These are phyloP conservation scores for Pteronotus mesoamericanus DNA, from an alignment of 2,797 vertebrate genomes.

Conservation along the genomic window DNA sequence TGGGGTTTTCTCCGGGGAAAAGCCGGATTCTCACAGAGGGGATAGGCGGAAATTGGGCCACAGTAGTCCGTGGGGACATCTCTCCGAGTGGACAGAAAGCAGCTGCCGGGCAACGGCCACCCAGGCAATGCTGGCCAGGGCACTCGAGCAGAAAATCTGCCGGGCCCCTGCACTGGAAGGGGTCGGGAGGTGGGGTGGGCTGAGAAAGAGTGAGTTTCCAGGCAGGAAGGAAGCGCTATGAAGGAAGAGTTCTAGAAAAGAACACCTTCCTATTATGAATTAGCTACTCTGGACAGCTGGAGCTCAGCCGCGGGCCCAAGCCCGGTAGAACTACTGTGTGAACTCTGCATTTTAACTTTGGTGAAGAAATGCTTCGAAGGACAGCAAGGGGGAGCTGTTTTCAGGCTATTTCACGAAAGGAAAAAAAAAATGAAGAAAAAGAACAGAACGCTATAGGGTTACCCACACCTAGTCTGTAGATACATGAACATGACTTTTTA, in stretches of 20 bases:
- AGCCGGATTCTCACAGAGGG: background rate
- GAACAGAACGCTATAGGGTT: background rate
- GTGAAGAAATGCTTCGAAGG: background rate
- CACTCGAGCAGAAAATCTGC: background rate
- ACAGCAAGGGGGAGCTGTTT: slow-evolving; percentile 52
- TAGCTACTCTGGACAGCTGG: background rate
- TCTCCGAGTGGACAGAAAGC: background rate
- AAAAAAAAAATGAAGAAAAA: too few species aligned
- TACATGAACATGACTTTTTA: background rate
- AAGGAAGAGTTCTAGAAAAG: background rate
- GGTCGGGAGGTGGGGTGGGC: background rate
- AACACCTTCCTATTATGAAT: background rate
- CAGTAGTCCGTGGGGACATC: background rate
- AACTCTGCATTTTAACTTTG: background rate
- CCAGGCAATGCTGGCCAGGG: background rate
- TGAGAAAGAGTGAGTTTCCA: background rate
- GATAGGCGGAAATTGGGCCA: background rate
- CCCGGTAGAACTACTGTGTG: accelerated
- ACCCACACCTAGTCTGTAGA: background rate
- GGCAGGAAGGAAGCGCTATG: background rate
- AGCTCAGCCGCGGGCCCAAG: background rate
- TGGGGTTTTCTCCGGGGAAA: background rate
- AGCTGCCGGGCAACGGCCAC: background rate
- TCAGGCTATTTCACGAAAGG: background rate
- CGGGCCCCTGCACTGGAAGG: background rate